phyloP scores from a whole-genome alignment of 2,888 invertebrate species.

The Erannis defoliaria region DNA sequence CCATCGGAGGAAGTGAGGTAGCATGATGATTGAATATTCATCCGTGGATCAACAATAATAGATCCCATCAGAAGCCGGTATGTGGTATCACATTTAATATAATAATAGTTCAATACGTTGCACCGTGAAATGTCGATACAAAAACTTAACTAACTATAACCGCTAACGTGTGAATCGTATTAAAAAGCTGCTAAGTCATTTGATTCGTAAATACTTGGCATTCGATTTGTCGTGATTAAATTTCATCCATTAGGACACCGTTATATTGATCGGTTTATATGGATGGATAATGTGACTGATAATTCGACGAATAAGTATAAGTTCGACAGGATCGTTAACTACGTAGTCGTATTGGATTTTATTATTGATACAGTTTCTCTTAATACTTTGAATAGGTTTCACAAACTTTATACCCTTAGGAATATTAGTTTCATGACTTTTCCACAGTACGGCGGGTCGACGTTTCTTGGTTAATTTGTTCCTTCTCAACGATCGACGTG shows the following conservation, averaged over 20 bases:
- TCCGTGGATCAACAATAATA: slow-evolving; percentile 85
- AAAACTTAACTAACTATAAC: slow-evolving; percentile 86
- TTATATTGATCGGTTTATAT: slow-evolving; percentile 73
- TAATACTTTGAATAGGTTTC: too few species aligned
- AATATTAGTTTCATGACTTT: too few species aligned
- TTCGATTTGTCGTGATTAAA: slow-evolving; percentile 86
- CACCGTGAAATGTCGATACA: slow-evolving; percentile 85
- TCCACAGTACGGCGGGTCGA: too few species aligned
- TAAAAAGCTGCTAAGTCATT: slow-evolving; percentile 86
- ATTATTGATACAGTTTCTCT: neutral
- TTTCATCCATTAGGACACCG: slow-evolving; percentile 83
- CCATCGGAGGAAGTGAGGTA: slow-evolving; percentile 72
- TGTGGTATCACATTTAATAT: slow-evolving; percentile 85
- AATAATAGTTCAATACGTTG: slow-evolving; percentile 84
- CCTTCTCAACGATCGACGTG: too few species aligned
- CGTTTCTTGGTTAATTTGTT: too few species aligned
- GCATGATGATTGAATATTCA: slow-evolving; percentile 84
- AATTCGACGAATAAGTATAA: slow-evolving; percentile 79
- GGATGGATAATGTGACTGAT: slow-evolving; percentile 75
- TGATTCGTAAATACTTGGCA: slow-evolving; percentile 85
- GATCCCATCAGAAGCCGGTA: slow-evolving; percentile 83
- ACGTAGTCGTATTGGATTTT: slow-evolving; percentile 10
- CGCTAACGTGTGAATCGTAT: slow-evolving; percentile 86
- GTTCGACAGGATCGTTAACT: slow-evolving; percentile 55
- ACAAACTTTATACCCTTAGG: too few species aligned